These are phyloP conservation scores for Colletes collaris DNA, from an alignment of 2,888 invertebrate species.

Conservation along the genomic window DNA sequence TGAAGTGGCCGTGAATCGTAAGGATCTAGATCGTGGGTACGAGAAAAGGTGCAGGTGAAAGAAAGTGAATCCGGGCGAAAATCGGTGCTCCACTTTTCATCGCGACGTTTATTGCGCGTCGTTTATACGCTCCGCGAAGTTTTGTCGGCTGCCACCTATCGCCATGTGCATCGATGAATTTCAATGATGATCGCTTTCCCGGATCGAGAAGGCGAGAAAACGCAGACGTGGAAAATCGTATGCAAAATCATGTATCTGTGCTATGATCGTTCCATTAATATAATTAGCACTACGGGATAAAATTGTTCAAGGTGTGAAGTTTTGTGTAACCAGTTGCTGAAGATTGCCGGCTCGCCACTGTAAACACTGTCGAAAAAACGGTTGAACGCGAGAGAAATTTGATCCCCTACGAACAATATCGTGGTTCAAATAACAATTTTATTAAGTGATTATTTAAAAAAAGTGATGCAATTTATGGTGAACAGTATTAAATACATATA, in stretches of 20 bases:
- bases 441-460: too few species aligned
- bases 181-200: constrained; percentile 27
- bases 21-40: not conserved
- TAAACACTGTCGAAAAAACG: too few species aligned
- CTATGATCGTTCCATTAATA: constrained; percentile 23
- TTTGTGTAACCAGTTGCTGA: constrained; percentile 28
- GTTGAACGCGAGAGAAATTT: too few species aligned
- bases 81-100: constrained; percentile 17
- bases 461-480: too few species aligned
- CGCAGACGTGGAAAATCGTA: constrained; percentile 22
- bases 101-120: not conserved
- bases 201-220: not conserved
- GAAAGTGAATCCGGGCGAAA: not conserved
- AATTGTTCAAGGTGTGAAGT: constrained; percentile 26
- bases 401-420: too few species aligned
- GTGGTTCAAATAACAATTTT: too few species aligned
- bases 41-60: not conserved
- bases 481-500: too few species aligned
- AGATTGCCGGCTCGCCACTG: not conserved
- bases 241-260: constrained; percentile 45
- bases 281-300: constrained; percentile 16
- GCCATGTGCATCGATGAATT: constrained; percentile 12
- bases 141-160: not conserved
- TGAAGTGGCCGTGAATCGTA: constrained; percentile 2
- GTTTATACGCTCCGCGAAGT: not conserved